Conservation (phyloP, 1,140 invertebrate species). For the Brachionus manjavacas region DNA sequence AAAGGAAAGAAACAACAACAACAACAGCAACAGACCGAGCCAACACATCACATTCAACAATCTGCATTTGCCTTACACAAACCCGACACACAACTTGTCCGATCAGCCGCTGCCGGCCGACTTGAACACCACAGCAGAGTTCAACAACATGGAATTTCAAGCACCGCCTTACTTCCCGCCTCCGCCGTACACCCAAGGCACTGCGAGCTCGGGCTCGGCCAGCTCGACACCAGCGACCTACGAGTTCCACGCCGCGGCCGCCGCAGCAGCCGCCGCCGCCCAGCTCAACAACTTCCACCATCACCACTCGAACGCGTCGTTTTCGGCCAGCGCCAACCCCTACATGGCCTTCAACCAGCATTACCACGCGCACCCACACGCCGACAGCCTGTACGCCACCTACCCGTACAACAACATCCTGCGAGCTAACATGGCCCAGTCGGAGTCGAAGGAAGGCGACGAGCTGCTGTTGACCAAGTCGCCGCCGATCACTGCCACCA, state of each 20-base stretch:
- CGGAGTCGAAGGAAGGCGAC: neutral
- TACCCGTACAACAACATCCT: constrained; percentile 36
- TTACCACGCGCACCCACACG: neutral
- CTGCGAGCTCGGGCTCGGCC: neutral
- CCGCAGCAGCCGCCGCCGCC: constrained; percentile 32
- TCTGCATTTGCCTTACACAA: neutral
- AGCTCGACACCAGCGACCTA: neutral
- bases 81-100: neutral
- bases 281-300: constrained; percentile 33
- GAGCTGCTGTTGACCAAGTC: constrained; percentile 33
- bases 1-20: neutral
- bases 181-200: neutral
- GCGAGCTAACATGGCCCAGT: neutral
- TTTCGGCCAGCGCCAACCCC: neutral
- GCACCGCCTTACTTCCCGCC: constrained; percentile 38
- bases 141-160: constrained; percentile 41
- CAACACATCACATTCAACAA: neutral
- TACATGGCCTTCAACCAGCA: constrained; percentile 17
- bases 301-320: neutral
- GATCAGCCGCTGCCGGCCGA: neutral
- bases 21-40: neutral
- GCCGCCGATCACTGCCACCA: neutral
- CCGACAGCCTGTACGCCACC: constrained; percentile 19
- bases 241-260: constrained; percentile 18
- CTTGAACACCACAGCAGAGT: neutral